Evolutionary conservation across 2,113 vertebrate species (phyloP).

Genomic region (Hippocampus zosterae): DNA sequence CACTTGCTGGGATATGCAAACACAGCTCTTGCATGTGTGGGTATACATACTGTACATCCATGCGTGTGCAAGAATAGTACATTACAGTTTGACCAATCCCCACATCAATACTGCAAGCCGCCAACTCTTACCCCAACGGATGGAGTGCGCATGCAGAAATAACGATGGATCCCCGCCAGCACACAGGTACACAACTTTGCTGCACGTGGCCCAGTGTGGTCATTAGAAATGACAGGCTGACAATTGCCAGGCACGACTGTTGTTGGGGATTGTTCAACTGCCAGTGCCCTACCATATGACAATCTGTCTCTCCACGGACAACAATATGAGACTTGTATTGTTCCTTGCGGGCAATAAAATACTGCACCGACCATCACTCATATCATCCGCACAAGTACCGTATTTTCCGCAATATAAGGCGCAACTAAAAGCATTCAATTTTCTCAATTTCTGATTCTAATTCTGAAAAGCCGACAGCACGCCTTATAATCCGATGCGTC

Average conservation of each 20-base stretch:
- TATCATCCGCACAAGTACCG: background rate
- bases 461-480: no score
- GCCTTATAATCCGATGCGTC: no score
- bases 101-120: conserved; percentile 19
- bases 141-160: conserved; percentile 17
- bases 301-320: conserved; percentile 57
- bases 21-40: conserved; percentile 7
- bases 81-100: conserved; percentile 22
- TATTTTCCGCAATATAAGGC: no score
- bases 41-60: conserved; percentile 19
- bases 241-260: conserved; percentile 67
- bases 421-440: no score
- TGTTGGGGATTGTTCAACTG: conserved; percentile 72
- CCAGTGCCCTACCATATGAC: conserved; percentile 60
- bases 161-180: conserved; percentile 28
- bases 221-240: conserved; percentile 68
- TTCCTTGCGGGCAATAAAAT: conserved; percentile 47
- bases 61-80: conserved; percentile 17
- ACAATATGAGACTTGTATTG: conserved; percentile 54
- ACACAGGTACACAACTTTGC: conserved; percentile 48
- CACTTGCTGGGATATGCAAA: conserved; percentile 24
- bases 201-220: conserved; percentile 53
- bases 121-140: conserved; percentile 30
- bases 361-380: conserved; percentile 36
- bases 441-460: no score